These are phyloP conservation scores for Callinectes sapidus DNA, from an alignment of 2,888 invertebrate species.

Conservation along the genomic window DNA sequence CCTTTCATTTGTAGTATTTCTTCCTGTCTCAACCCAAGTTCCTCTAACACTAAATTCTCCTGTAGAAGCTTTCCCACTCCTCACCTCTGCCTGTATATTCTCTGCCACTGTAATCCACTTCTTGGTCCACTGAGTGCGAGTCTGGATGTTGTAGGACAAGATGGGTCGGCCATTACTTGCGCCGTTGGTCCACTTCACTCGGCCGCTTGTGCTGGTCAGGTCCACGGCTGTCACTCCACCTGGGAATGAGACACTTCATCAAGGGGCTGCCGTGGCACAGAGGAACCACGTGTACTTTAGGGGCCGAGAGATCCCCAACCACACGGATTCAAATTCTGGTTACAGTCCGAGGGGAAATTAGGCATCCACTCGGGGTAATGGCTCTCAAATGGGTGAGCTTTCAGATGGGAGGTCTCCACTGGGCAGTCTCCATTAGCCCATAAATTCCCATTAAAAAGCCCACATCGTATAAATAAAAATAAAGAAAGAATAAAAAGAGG, in stretches of 20 bases:
- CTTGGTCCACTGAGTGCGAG: slow-evolving; percentile 89
- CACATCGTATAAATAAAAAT: too few relatives aligned
- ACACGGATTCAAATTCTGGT: too few relatives aligned
- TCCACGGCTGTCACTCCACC: slow-evolving; percentile 88
- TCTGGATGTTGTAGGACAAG: slow-evolving; percentile 86
- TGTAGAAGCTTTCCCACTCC: not conserved
- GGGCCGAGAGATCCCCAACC: too few relatives aligned
- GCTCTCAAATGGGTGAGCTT: too few relatives aligned
- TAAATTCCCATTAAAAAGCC: too few relatives aligned
- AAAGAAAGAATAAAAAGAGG: too few relatives aligned
- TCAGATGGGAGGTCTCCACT: too few relatives aligned
- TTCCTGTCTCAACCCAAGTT: not conserved
- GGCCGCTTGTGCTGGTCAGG: slow-evolving; percentile 85
- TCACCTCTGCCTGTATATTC: slow-evolving; percentile 75
- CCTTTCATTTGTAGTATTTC: not conserved
- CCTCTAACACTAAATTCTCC: not conserved
- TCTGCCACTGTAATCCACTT: slow-evolving; percentile 86
- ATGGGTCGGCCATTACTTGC: slow-evolving; percentile 89
- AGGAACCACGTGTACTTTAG: too few relatives aligned
- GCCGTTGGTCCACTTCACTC: slow-evolving; percentile 92
- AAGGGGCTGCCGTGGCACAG: too few relatives aligned
- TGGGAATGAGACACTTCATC: slow-evolving; percentile 68
- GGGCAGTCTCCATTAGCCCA: too few relatives aligned
- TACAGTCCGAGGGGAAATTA: too few relatives aligned
- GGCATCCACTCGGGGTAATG: too few relatives aligned